phyloP scores from a whole-genome alignment of 1,140 invertebrate species.

The Physella acuta region DNA sequence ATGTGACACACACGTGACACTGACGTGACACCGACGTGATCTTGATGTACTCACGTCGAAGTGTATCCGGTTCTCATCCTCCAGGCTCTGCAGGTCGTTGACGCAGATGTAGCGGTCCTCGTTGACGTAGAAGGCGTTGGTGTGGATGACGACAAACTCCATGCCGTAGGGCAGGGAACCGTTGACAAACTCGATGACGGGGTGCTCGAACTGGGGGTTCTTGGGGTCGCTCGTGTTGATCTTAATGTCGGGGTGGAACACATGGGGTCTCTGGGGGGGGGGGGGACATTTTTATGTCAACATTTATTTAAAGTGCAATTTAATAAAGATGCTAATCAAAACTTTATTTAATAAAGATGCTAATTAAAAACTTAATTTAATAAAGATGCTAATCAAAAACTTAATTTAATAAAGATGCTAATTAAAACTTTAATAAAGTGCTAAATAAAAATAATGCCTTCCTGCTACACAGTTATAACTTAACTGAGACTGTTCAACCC shows the following conservation, averaged over 20 bases:
- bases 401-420: too few relatives aligned
- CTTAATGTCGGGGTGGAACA: constrained; percentile 18
- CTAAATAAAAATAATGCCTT: too few relatives aligned
- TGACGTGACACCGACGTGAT: too few relatives aligned
- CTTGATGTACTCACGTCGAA: constrained; percentile 27
- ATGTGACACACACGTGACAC: too few relatives aligned
- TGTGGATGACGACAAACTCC: constrained; percentile 23
- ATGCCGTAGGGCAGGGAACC: constrained; percentile 18
- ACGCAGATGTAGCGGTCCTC: constrained; percentile 17
- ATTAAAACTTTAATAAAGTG: too few relatives aligned
- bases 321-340: neutral
- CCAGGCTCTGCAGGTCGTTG: constrained; percentile 18
- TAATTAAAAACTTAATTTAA: neutral
- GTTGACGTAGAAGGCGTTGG: constrained; percentile 19
- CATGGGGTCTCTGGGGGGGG: constrained; percentile 15
- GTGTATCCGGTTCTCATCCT: constrained; percentile 12
- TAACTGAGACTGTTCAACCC: too few relatives aligned
- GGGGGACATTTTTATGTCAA: constrained; percentile 3
- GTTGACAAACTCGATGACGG: constrained; percentile 19
- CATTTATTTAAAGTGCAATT: neutral
- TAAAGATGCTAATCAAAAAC: too few relatives aligned
- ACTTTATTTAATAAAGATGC: neutral
- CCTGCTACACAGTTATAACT: too few relatives aligned
- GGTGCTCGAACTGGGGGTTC: constrained; percentile 17
- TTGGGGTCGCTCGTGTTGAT: constrained; percentile 10